phyloP scores from a whole-genome alignment of 2,113 vertebrate genomes.

The Embiotoca jacksoni region DNA sequence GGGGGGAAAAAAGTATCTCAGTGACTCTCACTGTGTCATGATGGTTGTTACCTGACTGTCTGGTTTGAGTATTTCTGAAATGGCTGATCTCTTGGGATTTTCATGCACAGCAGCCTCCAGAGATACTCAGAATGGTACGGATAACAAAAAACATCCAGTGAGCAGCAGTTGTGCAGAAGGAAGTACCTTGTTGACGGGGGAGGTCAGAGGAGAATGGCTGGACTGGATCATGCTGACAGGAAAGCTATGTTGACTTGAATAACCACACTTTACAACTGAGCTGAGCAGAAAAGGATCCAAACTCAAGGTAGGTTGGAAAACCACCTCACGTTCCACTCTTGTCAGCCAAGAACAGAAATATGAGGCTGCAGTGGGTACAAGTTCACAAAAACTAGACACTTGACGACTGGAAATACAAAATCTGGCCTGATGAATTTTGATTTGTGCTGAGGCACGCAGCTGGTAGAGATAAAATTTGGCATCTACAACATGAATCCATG shows the following conservation, averaged over 20 bases:
- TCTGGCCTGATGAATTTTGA: not conserved
- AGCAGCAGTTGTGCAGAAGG: not conserved
- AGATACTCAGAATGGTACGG: not conserved
- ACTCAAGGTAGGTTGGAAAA: not conserved
- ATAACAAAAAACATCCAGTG: not conserved
- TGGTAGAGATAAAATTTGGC: not conserved
- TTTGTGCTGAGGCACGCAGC: not conserved
- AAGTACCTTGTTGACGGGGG: not conserved
- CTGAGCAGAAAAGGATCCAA: not conserved
- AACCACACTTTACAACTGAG: constrained; percentile 27
- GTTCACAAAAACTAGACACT: not conserved
- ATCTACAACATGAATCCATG: not conserved
- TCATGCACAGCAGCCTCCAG: not conserved
- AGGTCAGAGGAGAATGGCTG: constrained; percentile 11
- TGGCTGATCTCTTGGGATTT: not conserved
- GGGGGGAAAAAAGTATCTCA: not conserved
- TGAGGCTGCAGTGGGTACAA: not conserved
- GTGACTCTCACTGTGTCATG: not conserved
- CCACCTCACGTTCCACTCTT: not conserved
- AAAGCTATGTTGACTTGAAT: constrained; percentile 8
- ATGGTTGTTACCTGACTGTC: not conserved
- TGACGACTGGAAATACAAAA: not conserved
- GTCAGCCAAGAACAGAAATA: not conserved
- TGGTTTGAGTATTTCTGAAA: not conserved
- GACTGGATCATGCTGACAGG: constrained; percentile 8